Conservation (phyloP, 2,797 vertebrate species). For the Rhodeus uyekii region DNA sequence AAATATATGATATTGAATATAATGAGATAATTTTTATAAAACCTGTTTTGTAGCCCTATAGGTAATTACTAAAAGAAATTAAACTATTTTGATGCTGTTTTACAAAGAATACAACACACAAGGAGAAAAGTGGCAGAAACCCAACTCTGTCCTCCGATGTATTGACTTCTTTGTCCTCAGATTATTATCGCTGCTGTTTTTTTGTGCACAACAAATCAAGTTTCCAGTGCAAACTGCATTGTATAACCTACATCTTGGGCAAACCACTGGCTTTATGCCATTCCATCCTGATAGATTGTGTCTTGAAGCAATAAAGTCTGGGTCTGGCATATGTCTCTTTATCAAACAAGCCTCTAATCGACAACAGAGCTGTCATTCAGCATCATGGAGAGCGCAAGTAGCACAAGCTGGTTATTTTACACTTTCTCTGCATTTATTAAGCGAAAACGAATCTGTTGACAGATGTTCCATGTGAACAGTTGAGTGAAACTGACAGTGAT, state of each 20-base stretch:
- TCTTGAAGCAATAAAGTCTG: constrained; percentile 23
- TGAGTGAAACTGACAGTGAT: constrained; percentile 18
- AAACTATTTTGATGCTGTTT: not conserved
- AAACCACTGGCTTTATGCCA: constrained; percentile 17
- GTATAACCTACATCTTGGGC: not conserved
- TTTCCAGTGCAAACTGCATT: not conserved
- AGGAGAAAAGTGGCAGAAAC: not conserved
- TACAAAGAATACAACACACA: not conserved
- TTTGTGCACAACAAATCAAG: constrained; percentile 17
- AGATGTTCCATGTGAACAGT: constrained; percentile 39
- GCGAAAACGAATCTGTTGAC: constrained; percentile 29
- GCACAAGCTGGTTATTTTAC: constrained; percentile 24
- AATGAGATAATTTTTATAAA: not conserved
- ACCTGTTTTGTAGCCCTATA: not conserved
- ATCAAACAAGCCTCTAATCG: constrained; percentile 25
- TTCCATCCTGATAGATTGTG: constrained; percentile 18
- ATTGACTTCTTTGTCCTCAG: constrained; percentile 14
- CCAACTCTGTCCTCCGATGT: constrained; percentile 5
- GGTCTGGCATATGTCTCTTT: constrained; percentile 14
- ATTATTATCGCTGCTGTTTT: constrained; percentile 7
- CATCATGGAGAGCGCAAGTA: constrained; percentile 9
- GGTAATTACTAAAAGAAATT: not conserved
- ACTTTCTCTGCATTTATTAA: not conserved
- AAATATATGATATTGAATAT: not conserved
- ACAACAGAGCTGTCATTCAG: constrained; percentile 13